Conservation (phyloP, 2,797 vertebrate species). For the Delichon dasypus region DNA sequence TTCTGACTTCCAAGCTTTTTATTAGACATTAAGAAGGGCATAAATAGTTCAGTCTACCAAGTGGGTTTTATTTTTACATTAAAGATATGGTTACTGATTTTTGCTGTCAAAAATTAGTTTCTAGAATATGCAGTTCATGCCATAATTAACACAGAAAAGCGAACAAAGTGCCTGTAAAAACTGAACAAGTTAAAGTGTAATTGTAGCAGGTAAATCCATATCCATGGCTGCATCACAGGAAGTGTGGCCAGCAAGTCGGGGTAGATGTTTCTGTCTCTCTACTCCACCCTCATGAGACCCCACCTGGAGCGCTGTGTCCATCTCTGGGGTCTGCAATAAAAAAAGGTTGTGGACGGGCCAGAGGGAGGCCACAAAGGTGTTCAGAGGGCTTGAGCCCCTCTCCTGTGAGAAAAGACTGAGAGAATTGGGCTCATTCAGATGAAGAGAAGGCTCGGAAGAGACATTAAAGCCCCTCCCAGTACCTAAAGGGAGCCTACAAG, state of each 20-base stretch:
- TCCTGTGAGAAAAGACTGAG: background rate
- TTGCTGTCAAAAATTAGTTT: background rate
- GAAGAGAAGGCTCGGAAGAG: background rate
- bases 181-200: background rate
- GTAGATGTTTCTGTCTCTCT: background rate
- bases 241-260: rapidly evolving
- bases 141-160: background rate
- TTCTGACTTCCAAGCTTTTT: background rate
- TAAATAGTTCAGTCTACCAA: background rate
- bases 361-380: background rate
- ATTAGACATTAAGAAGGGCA: background rate
- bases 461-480: background rate
- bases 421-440: rapidly evolving
- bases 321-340: background rate
- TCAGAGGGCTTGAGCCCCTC: background rate
- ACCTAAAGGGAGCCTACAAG: background rate
- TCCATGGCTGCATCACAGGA: background rate
- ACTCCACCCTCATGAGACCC: background rate
- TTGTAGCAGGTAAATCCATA: background rate
- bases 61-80: background rate
- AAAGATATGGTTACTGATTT: background rate
- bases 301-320: background rate
- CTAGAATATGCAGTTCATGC: background rate
- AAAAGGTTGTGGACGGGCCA: rapidly evolving
- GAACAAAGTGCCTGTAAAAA: background rate